Percentiles rank a stretch among this genome's conserved stretches.
These are phyloP conservation scores for Apolygus lucorum DNA, from an alignment of 1,140 invertebrate species.

Conservation along the genomic window DNA sequence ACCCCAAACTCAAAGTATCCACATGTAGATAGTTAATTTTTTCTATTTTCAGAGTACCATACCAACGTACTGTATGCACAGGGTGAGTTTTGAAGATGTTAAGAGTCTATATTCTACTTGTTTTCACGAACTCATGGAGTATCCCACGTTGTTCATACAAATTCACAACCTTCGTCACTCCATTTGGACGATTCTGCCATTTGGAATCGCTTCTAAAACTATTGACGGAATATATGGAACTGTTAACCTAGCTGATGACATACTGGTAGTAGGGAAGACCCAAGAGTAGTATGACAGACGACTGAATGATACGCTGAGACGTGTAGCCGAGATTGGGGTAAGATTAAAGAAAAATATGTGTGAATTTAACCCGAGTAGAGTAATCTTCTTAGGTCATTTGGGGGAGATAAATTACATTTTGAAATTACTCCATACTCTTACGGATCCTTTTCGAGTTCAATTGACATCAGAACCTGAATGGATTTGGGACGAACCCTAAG, in stretches of 20 bases:
- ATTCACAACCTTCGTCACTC: neutral
- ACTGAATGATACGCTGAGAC: neutral
- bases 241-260: neutral
- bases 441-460: neutral
- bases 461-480: neutral
- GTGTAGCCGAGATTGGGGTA: neutral
- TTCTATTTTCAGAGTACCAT: too few relatives aligned
- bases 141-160: neutral
- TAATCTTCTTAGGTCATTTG: neutral
- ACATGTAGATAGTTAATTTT: too few relatives aligned
- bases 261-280: neutral
- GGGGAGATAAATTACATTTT: neutral
- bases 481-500: neutral
- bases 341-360: neutral
- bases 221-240: neutral
- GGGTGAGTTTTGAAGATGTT: too few relatives aligned
- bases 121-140: too few relatives aligned
- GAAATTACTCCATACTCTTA: neutral
- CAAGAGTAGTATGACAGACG: neutral
- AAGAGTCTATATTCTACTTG: too few relatives aligned
- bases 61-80: too few relatives aligned
- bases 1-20: too few relatives aligned
- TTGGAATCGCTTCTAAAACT: neutral
- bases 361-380: neutral
- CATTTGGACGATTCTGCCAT: neutral